Evolutionary conservation across 1,140 invertebrate genomes (phyloP), one percentile per base, ranked within the genome.

Genomic region (Meloidogyne hapla): DNA sequence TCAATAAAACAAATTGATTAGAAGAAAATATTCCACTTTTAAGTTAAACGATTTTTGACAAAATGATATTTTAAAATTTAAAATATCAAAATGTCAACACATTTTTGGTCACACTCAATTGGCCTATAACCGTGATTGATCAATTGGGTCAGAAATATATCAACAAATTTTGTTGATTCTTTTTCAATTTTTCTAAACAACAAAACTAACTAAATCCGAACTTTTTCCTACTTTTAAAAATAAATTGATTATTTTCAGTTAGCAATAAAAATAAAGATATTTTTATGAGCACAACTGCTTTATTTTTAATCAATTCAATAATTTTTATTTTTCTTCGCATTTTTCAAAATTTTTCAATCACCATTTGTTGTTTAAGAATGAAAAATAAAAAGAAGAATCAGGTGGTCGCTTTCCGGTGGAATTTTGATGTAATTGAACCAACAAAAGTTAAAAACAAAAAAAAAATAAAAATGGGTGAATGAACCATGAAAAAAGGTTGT

Each of bases 401-500:
- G 48, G 18, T 56, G 48, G 48, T 13, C n/a, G 18, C n/a, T 56
- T 56, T 48, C 45, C n/a, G 48, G 48, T n/a, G 48, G 48, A 56
- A 56, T 56, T 56, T 56, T 56, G n/a, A 56, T 56, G 48, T 56
- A 48, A 48, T 48, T 56, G 18, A 56, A n/a, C 18, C 48, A 56
- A 18, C 13, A 42, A 42, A 42, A 42, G 40, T 56, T n/a, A 56
- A n/a, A 56, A n/a, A 56, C 8, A 56, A 6, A 56, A 56, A 56
- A n/a, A n/a, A 56, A 56, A 56, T 18, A n/a, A 56, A 56, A 56
- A 56, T 45, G 42, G 18, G 8, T 12, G 9, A 18, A 48, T 56
- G 48, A 56, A 56, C 48, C 48, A 56, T 56, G 48, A n/a, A 56
- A 56, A n/a, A 56, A 56, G n/a, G 48, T 56, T 56, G 48, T 56